Percentiles rank a stretch among this genome's conserved stretches.
Conservation (phyloP, 2,888 invertebrate genomes). For the Acanthopleura granulata region DNA sequence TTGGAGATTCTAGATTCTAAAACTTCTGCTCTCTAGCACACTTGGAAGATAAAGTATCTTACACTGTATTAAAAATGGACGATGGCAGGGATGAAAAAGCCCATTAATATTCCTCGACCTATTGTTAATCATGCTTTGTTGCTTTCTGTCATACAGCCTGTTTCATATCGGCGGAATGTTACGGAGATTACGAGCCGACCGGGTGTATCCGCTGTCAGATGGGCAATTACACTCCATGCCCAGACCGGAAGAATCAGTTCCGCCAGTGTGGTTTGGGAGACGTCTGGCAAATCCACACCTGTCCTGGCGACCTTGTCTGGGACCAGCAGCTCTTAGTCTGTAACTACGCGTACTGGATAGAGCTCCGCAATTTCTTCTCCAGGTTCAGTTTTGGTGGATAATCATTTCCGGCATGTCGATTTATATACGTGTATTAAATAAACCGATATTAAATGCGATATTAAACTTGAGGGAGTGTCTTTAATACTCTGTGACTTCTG, state of each 20-base stretch:
- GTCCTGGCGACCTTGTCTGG: background rate
- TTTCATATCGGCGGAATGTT: conserved; percentile 5
- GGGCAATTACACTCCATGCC: background rate
- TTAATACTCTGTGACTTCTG: too few relatives aligned
- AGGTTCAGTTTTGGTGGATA: too few relatives aligned
- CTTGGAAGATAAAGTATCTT: too few relatives aligned
- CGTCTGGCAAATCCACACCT: background rate
- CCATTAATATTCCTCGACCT: background rate
- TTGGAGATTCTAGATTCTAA: too few relatives aligned
- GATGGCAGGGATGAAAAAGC: too few relatives aligned
- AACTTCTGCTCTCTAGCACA: too few relatives aligned
- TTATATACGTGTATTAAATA: too few relatives aligned
- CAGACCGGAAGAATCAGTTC: background rate
- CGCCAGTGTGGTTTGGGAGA: background rate
- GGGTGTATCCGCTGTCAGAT: background rate
- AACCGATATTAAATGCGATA: too few relatives aligned
- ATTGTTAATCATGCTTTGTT: background rate
- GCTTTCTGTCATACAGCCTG: background rate
- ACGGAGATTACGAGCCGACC: background rate
- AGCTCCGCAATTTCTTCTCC: background rate
- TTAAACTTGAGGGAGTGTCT: too few relatives aligned
- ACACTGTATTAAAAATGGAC: too few relatives aligned
- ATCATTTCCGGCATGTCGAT: too few relatives aligned
- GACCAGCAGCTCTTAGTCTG: background rate
- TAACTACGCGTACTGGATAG: background rate